Evolutionary conservation across 35 echinoderm and acorn worm genomes (phyloP), one percentile per base, ranked within the genome.

Genomic region (Acanthaster planci): DNA sequence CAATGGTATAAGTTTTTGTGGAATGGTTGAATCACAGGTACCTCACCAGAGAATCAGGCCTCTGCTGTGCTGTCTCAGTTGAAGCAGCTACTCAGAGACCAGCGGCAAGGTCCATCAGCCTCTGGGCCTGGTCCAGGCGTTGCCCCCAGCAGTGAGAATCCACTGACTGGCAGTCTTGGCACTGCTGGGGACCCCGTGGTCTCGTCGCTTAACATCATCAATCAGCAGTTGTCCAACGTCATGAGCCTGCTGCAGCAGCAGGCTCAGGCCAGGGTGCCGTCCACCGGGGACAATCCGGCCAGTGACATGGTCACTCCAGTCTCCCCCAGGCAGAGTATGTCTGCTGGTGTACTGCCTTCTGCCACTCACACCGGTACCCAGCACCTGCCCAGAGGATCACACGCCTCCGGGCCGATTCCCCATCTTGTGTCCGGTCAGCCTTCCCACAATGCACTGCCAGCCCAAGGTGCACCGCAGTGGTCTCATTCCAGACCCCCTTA

Each of bases 171-270:
- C 47, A 82, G 79, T n/a, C 50, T 18, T 78, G 82, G 2, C 30
- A 60, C 50, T 30, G 77, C 15, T 29, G 29, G 40, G 7, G 64
- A 72, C 30, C 51, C 68, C 2, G 56, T 93, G 6, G 32, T 83
- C 16, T 81, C 72, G 19, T 93, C 92, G 4, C 86, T 93, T 15
- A 77, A 78, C 56, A 80, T 85, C 36, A 76, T 93, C 38, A 93
- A 93, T 76, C 38, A 84, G 77, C 92, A 93, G 67, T 47, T 93
- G 14, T 37, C 55, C 22, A 72, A 93, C 18, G 92, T 93, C 34
- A 84, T 93, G 92, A 39, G 80, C 0, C 19, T 93, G 8, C 83
- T 93, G 44, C 60, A 88, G 52, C 47, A 38, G 23, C 36, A 38
- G 77, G 18, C 34, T 19, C 35, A 35, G 56, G 22, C 51, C 32